Evolutionary conservation across 2,888 invertebrate genomes (phyloP), one percentile per base, ranked within the genome.

Genomic region (Gortyna flavago): DNA sequence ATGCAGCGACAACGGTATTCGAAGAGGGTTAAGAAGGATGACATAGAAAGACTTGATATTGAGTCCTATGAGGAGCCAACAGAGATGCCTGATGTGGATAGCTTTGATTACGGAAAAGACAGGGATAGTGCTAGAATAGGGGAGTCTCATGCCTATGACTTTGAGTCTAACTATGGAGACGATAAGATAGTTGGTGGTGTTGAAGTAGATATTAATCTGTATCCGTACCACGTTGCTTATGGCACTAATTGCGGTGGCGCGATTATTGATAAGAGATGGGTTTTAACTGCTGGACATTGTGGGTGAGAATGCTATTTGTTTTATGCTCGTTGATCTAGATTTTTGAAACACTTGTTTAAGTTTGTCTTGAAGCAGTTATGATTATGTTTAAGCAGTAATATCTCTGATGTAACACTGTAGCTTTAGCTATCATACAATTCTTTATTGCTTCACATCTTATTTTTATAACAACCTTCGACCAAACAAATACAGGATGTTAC

Each of bases 221-320:
- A 96, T 87, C 97, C 97, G 0, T 97, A 96, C 71, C 96, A 96
- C 73, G 96, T 93, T 0, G 93, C 93, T 0, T 97, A 97, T 88
- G 96, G 96, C 0, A 90, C 89, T 0, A 95, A 96, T 65, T 97
- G 97, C 87, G 96, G 96, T 66, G 97, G 95, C 5, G 95, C 96
- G 18, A 95, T 97, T 16, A 93, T 97, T 87, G 93, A 93, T 73
- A 93, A 89, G 48, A 92, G 92, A 77, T 97, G 96, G 96, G 89
- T 95, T 0, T 62, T 96, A 2, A 96, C 96, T 3, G 97, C 96
- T 79, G 97, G 95, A 73, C 97, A 97, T 91, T 97, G 96, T 90
- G 96, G 96, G 97, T 96, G 89, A 94, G 95, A 86, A 25, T 32
- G 1, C 2, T 41, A 65, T 62, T 68, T 71, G 0, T 38, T 67